These are phyloP conservation scores for Chloroclystis v-ata DNA, from an alignment of 2,888 invertebrate genomes.

Conservation along the genomic window DNA sequence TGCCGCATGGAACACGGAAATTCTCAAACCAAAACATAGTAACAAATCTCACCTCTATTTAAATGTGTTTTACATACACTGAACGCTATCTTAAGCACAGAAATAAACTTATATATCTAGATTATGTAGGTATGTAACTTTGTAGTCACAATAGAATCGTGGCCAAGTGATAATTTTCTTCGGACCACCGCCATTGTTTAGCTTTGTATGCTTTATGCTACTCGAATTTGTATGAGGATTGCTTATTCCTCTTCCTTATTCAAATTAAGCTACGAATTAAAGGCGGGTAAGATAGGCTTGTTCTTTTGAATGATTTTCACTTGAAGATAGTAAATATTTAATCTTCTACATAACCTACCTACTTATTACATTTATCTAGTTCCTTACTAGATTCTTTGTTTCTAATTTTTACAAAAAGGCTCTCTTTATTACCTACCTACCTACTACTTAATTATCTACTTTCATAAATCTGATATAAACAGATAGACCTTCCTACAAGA, in stretches of 20 bases:
- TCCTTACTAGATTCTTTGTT: too few species aligned
- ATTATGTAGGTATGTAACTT: conserved; percentile 36
- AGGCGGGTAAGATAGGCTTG: conserved; percentile 14
- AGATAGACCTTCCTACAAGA: too few species aligned
- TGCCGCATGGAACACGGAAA: background rate
- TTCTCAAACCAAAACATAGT: too few species aligned
- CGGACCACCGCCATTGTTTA: conserved; percentile 52
- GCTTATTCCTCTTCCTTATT: conserved; percentile 47
- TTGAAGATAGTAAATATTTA: too few species aligned
- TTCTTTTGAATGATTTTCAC: conserved; percentile 3
- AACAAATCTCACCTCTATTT: conserved; percentile 44
- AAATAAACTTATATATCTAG: conserved; percentile 46
- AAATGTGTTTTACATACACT: conserved; percentile 62
- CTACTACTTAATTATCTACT: too few species aligned
- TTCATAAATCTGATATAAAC: too few species aligned
- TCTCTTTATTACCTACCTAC: too few species aligned
- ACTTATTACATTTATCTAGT: too few species aligned
- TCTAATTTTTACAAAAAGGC: too few species aligned
- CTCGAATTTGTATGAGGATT: conserved; percentile 52
- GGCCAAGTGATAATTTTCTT: conserved; percentile 47
- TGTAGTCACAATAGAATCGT: conserved; percentile 40
- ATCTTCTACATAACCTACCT: too few species aligned
- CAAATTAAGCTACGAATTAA: conserved; percentile 39
- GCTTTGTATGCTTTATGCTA: conserved; percentile 47
- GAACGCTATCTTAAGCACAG: conserved; percentile 41